A percentile compares a stretch with the other conserved stretches of the same genome.
Conservation (phyloP, 2,888 invertebrate species). For the Quadriops clusia region DNA sequence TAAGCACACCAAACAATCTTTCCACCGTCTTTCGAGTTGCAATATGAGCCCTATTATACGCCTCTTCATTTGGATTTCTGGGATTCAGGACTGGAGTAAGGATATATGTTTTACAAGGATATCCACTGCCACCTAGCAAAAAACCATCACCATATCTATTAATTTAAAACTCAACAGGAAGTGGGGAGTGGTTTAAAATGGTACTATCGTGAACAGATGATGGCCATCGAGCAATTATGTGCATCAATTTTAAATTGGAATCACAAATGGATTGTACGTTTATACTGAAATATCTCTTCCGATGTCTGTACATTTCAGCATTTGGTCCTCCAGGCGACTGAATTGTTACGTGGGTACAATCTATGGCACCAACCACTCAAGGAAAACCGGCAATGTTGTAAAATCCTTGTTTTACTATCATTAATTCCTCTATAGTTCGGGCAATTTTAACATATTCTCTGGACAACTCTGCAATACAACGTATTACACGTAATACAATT, state of each 20-base stretch:
- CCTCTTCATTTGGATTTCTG: slow-evolving; percentile 8
- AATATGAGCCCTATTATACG: slow-evolving; percentile 14
- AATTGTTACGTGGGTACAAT: slow-evolving; percentile 25
- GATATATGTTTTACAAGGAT: slow-evolving; percentile 11
- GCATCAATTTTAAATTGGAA: slow-evolving; percentile 16
- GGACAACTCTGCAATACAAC: too few species aligned
- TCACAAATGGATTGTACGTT: slow-evolving; percentile 22
- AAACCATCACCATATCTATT: slow-evolving; percentile 5
- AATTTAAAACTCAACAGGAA: slow-evolving; percentile 9
- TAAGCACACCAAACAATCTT: slow-evolving; percentile 13
- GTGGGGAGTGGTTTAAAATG: slow-evolving; percentile 14
- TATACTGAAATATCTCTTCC: slow-evolving; percentile 22
- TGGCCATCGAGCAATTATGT: slow-evolving; percentile 17
- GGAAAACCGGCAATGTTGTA: slow-evolving; percentile 15
- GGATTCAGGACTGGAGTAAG: slow-evolving; percentile 14
- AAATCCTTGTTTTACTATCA: too few species aligned
- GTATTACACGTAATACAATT: too few species aligned
- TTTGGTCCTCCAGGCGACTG: slow-evolving; percentile 22
- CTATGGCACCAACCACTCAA: slow-evolving; percentile 18
- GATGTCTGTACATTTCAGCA: slow-evolving; percentile 21
- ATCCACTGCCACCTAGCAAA: slow-evolving; percentile 8
- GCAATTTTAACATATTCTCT: too few species aligned
- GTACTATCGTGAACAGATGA: slow-evolving; percentile 15
- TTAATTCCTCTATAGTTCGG: too few species aligned
- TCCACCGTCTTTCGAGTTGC: slow-evolving; percentile 13